phyloP scores from a whole-genome alignment of 2,113 vertebrate genomes.

The Passerina amoena region DNA sequence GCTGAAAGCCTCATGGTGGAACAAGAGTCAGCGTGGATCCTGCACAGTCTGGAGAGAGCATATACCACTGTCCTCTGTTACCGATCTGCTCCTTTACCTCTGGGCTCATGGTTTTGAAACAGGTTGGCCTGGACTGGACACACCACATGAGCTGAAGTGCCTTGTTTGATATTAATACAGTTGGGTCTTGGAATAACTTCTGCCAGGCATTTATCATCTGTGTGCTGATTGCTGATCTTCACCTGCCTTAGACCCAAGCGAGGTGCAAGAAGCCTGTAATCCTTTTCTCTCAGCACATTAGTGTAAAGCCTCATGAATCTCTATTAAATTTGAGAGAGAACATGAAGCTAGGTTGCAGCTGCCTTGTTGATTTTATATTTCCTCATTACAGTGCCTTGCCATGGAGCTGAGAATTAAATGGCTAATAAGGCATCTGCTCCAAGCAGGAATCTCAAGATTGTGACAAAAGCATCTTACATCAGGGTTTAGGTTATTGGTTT shows the following conservation, averaged over 20 bases:
- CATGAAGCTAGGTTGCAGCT: constrained; percentile 42
- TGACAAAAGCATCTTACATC: constrained; percentile 21
- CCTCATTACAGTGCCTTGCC: neutral
- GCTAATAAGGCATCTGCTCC: constrained; percentile 48
- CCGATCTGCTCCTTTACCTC: neutral
- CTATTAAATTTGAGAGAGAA: constrained; percentile 54
- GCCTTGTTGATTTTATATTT: constrained; percentile 56
- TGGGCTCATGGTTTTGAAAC: neutral
- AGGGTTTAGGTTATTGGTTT: constrained; percentile 6
- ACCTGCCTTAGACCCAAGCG: neutral
- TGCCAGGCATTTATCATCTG: neutral
- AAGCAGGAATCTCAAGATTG: constrained; percentile 19
- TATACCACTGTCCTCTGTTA: neutral
- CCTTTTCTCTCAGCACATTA: neutral
- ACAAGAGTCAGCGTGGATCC: neutral
- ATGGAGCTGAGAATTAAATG: constrained; percentile 40
- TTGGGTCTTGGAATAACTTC: neutral
- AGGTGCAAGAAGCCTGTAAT: neutral
- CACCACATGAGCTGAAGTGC: neutral
- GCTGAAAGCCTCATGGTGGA: neutral
- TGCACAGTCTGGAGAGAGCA: fast-evolving
- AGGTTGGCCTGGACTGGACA: neutral
- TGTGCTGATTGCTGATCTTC: neutral
- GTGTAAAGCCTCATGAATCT: constrained; percentile 53
- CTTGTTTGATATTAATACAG: neutral